phyloP scores from a whole-genome alignment of 2,113 vertebrate species.

The Lota lota region DNA sequence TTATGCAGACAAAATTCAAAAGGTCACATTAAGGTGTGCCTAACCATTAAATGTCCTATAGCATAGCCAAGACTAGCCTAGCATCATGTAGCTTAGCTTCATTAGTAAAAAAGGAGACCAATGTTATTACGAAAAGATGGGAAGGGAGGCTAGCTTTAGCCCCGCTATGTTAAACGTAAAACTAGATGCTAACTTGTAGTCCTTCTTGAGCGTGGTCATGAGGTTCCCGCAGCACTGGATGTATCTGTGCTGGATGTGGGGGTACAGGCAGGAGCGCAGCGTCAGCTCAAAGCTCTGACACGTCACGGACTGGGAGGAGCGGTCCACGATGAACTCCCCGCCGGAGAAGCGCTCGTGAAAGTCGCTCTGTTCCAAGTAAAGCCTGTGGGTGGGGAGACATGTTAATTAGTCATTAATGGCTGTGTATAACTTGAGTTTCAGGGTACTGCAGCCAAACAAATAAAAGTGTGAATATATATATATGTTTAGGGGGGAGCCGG shows the following conservation, averaged over 20 bases:
- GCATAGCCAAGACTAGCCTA: no score
- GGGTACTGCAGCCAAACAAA: no score
- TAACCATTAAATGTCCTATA: no score
- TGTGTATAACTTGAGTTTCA: not conserved
- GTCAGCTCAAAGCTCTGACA: conserved; percentile 97
- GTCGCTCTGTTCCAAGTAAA: conserved; percentile 93
- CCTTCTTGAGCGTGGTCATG: conserved; percentile 93
- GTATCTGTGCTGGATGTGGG: conserved; percentile 92
- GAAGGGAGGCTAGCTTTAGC: no score
- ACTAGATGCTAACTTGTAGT: conserved; percentile 80
- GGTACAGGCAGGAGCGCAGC: conserved; percentile 91
- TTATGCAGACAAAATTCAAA: no score
- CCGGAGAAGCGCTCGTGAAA: conserved; percentile 90
- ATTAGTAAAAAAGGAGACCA: no score
- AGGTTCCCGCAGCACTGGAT: conserved; percentile 94
- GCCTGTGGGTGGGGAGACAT: conserved; percentile 58
- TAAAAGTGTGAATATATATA: no score
- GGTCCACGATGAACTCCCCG: conserved; percentile 85
- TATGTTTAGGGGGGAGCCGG: no score
- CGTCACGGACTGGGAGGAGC: conserved; percentile 93
- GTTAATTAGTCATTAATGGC: not conserved
- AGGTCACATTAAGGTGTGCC: no score
- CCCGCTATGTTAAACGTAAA: no score
- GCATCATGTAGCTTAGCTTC: no score
- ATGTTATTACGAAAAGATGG: no score